Conservation (phyloP, 2,113 vertebrate genomes). For the Cyanocitta stelleri region DNA sequence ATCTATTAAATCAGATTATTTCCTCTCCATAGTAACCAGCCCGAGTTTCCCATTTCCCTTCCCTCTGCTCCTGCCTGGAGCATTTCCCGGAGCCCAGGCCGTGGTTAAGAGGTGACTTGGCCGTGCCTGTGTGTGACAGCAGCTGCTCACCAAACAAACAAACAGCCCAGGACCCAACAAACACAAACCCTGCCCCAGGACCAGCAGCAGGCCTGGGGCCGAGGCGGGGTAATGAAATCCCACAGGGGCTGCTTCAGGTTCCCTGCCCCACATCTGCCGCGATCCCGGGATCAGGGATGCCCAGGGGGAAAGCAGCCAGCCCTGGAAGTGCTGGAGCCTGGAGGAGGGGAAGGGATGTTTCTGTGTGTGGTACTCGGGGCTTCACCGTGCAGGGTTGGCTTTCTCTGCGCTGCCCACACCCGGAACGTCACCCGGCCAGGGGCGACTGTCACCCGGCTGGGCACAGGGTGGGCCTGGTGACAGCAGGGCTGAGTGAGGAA, state of each 20-base stretch:
- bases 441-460: neutral
- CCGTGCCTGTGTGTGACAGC: rapidly evolving
- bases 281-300: rapidly evolving
- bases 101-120: rapidly evolving
- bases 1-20: neutral
- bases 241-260: neutral
- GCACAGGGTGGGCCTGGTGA: neutral
- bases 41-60: neutral
- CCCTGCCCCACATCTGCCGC: neutral
- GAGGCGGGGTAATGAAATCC: neutral
- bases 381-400: neutral
- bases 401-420: neutral
- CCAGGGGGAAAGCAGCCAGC: neutral
- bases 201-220: neutral
- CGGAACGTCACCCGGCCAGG: neutral
- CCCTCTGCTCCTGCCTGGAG: neutral
- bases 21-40: neutral
- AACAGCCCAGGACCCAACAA: neutral
- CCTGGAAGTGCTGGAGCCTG: rapidly evolving
- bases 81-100: rapidly evolving
- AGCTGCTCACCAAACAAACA: neutral
- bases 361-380: neutral
- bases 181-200: neutral
- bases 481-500: neutral
- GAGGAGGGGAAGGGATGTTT: neutral